phyloP scores from a whole-genome alignment of 2,888 invertebrate species.

The Agrochola macilenta region DNA sequence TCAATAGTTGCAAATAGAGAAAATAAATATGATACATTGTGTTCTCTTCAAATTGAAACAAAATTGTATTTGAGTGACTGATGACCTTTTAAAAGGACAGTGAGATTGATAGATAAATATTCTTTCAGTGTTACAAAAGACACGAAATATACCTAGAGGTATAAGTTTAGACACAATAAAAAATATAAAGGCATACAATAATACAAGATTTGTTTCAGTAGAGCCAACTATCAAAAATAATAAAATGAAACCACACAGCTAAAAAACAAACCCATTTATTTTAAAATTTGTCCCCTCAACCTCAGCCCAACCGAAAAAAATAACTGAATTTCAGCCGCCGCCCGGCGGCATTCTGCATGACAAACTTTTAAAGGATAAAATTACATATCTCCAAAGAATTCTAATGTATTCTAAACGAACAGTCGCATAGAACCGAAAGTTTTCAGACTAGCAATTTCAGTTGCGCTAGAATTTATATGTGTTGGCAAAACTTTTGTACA shows the following conservation, averaged over 20 bases:
- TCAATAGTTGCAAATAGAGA: too few relatives aligned
- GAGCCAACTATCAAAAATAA: background rate
- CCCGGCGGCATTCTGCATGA: conserved; percentile 25
- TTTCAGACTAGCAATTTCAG: conserved; percentile 63
- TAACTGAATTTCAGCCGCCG: conserved; percentile 32
- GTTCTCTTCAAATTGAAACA: background rate
- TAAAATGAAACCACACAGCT: background rate
- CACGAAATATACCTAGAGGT: background rate
- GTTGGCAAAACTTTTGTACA: conserved; percentile 52
- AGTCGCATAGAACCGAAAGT: conserved; percentile 46
- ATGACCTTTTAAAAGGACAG: background rate
- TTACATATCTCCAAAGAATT: conserved; percentile 60
- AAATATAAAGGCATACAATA: background rate
- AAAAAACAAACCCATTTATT: conserved; percentile 22
- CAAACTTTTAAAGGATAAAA: conserved; percentile 52
- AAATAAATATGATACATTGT: too few relatives aligned
- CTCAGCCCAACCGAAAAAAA: conserved; percentile 14
- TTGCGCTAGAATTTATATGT: conserved; percentile 60
- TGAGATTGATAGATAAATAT: background rate
- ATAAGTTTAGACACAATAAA: background rate
- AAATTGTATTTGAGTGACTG: background rate
- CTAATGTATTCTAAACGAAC: conserved; percentile 63
- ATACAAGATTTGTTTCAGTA: background rate
- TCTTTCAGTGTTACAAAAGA: background rate
- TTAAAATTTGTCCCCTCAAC: conserved; percentile 28